Base-by-base conservation (phyloP, 2,888 invertebrate genomes). In the Tiphia femorata region DNA sequence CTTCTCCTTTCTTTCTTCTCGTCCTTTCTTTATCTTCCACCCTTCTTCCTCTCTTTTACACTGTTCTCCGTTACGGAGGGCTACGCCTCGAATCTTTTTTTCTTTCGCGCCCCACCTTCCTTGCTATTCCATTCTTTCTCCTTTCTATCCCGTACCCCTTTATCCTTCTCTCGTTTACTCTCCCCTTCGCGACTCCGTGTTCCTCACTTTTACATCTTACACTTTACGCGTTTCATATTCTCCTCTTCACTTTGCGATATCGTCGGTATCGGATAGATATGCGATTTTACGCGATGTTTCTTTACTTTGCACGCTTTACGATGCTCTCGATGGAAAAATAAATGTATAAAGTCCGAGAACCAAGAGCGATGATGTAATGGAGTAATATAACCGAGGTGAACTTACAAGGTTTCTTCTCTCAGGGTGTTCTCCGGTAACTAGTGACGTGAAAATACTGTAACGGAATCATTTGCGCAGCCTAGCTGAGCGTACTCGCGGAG, bases 1-100 rank as follows among this genome's bases (percentile, higher is more conserved):
- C 60, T n/a, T 27, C 48, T 30, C 41, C 40, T 40, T 48, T 62
- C 70, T 68, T 57, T 49, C 50, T 65, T 56, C 62, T 54, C 49
- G 44, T 56, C 23, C 33, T 27, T 21, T 29, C 14, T 30, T 43
- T 48, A 42, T 52, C 55, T 52, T 55, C 50, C 48, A 42, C 57
- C 48, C 51, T 40, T 20, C 46, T 35, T 50, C 20, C 44, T 50
- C 37, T 51, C 29, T n/a, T n/a, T n/a, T 46, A 23, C 27, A 16
- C 40, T 47, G 41, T 30, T 54, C 42, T 49, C 49, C 7, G 33
- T 33, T 33, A 33, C 33, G 33, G 33, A n/a, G n/a, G 33, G 33
- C 38, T 27, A 8, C 17, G 5, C 23, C 47, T 19, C 17, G 5
- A 25, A 25, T 8, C 16, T 46, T 33, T 37, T 53, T 37, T 40